Base-by-base conservation (phyloP, 2,888 invertebrate species). In the Metacarcinus magister region DNA sequence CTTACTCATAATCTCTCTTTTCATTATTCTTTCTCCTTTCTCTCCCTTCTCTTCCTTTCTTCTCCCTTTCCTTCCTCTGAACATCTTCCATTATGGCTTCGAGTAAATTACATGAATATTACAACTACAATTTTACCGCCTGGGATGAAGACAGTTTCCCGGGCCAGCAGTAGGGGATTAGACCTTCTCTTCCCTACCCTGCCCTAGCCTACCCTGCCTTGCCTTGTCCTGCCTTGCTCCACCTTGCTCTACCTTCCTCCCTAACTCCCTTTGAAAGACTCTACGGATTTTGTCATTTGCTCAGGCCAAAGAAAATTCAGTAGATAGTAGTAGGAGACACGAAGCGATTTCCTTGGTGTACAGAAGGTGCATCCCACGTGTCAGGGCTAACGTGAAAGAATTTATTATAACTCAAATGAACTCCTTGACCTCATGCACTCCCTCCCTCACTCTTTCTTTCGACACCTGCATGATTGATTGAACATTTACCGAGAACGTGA, bases 91-190 rank as follows among this genome's bases (percentile, higher is more conserved):
- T 82, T 82, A 82, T 28, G 82, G 82, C 82, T 32, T 82, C 16
- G 32, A 16, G 32, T 82, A 28, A 82, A 82, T 82, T 82, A 32
- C 82, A 82, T 82, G 82, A 82, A 82, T 82, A 82, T 82, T 82
- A 82, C 82, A 82, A 13, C 82, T 13, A 32, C 82, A 32, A 82
- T 82, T 82, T 32, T 32, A 32, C 82, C 82, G 32, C 2, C 32
- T 8, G 32, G 82, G 10, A 82, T 32, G 82, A 82, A 32, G 32
- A 82, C 13, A 82, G 32, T 82, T n/a, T 82, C 82, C 82, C 16
- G 28, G 13, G 32, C 32, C 32, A 32, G 32, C 82, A 23, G 82
- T 32, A 13, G 32, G 32, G 32, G 82, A 2, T 32, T 13, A 7
- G 32, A 23, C 10, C 32, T 32, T n/a, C 23, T 67, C 19, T 67